Percentiles rank a stretch among this genome's conserved stretches.
Conservation (phyloP, 1,140 invertebrate species). For the Nymphalis io region DNA sequence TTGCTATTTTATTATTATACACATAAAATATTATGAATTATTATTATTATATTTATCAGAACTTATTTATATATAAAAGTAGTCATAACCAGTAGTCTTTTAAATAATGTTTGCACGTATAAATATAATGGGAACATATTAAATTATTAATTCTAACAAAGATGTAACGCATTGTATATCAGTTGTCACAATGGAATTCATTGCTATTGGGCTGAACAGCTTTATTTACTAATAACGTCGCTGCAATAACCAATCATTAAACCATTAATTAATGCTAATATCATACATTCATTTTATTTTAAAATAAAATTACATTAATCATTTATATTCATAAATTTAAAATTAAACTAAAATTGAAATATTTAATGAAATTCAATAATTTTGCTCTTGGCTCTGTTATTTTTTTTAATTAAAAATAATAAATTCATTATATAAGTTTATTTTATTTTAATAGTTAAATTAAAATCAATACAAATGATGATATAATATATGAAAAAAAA, state of each 20-base stretch:
- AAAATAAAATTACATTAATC: background rate
- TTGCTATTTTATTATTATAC: background rate
- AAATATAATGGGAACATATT: background rate
- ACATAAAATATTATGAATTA: background rate
- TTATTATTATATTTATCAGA: background rate
- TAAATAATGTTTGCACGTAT: conserved; percentile 19
- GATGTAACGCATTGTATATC: conserved; percentile 17
- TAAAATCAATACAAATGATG: background rate
- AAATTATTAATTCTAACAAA: background rate
- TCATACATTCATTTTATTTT: background rate
- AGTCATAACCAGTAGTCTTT: conserved; percentile 18
- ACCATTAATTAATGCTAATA: background rate
- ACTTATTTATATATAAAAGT: background rate
- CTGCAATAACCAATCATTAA: conserved; percentile 25
- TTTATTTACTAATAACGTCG: conserved; percentile 21
- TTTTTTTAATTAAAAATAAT: no score
- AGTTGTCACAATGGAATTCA: conserved; percentile 9
- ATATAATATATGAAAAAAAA: no score
- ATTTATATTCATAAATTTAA: no score
- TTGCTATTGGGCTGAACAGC: conserved; percentile 24
- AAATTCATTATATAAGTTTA: no score
- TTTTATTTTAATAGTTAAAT: background rate
- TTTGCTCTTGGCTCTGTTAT: no score
- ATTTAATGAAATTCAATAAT: no score
- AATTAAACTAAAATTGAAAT: no score